phyloP scores from a whole-genome alignment of 2,113 vertebrate species.

The Furnarius figulus region DNA sequence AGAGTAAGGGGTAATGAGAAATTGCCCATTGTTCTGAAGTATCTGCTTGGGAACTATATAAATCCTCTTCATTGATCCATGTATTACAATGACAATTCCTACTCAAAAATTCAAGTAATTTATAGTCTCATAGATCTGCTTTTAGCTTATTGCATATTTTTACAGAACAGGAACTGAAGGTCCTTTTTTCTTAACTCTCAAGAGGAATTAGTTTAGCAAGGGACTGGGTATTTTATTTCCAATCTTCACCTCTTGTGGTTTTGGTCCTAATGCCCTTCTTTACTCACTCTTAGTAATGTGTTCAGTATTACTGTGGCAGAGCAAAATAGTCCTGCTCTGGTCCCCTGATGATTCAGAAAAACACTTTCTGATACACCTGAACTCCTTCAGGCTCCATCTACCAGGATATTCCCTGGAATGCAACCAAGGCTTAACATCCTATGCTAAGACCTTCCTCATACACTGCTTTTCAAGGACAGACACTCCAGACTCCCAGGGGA shows the following conservation, averaged over 20 bases:
- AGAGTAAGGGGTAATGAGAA: slow-evolving; percentile 48
- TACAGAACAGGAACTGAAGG: not conserved
- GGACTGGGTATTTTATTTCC: not conserved
- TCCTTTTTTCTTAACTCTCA: not conserved
- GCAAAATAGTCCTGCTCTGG: not conserved
- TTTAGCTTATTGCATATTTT: not conserved
- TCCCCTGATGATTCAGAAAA: not conserved
- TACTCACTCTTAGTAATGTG: not conserved
- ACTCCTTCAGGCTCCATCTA: not conserved
- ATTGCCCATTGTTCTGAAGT: slow-evolving; percentile 43
- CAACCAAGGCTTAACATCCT: not conserved
- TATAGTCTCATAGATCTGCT: not conserved
- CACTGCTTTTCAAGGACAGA: not conserved
- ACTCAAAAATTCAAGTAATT: slow-evolving; percentile 30
- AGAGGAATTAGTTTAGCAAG: not conserved
- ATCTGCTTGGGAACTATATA: slow-evolving; percentile 33
- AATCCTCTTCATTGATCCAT: slow-evolving; percentile 40
- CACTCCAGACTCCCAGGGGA: not conserved
- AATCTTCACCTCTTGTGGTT: not conserved
- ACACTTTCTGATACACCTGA: not conserved
- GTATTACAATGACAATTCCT: slow-evolving; percentile 28
- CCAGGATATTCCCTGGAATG: not conserved
- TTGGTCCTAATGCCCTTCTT: not conserved
- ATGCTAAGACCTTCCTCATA: not conserved
- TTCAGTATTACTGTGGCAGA: not conserved